These are phyloP conservation scores for Amblyjoppa proteus DNA, from an alignment of 2,888 invertebrate species.

Conservation along the genomic window DNA sequence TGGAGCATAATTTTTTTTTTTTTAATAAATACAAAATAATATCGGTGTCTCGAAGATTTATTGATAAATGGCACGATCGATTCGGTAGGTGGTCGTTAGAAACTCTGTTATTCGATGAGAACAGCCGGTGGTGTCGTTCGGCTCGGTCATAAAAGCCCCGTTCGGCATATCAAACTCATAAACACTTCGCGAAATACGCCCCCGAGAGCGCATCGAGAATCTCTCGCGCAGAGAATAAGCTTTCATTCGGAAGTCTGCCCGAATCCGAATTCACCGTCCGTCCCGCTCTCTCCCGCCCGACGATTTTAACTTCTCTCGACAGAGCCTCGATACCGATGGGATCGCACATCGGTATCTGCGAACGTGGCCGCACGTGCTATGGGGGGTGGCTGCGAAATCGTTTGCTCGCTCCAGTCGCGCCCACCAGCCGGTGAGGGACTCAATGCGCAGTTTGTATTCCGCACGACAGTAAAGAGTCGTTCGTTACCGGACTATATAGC, in stretches of 20 bases:
- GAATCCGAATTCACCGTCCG: constrained; percentile 44
- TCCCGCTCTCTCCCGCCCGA: constrained; percentile 29
- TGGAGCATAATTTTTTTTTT: too few species aligned
- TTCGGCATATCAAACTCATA: constrained; percentile 11
- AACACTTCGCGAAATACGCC: constrained; percentile 54
- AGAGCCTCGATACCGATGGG: constrained; percentile 36
- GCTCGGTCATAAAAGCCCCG: constrained; percentile 12
- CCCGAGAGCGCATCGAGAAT: constrained; percentile 47
- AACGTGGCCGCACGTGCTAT: constrained; percentile 76
- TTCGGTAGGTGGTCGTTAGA: neutral
- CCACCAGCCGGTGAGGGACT: constrained; percentile 63
- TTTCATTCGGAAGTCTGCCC: constrained; percentile 45
- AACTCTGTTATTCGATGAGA: neutral
- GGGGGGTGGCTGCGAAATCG: constrained; percentile 66
- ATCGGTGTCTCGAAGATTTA: too few species aligned
- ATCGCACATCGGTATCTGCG: constrained; percentile 67
- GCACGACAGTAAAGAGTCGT: constrained; percentile 77
- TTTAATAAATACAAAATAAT: too few species aligned
- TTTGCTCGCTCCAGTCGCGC: constrained; percentile 40
- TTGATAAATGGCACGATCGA: neutral
- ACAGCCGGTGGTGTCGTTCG: neutral
- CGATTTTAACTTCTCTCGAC: constrained; percentile 27
- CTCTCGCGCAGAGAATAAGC: constrained; percentile 54
- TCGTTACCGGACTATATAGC: constrained; percentile 73
- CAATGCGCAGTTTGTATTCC: constrained; percentile 81